Evolutionary conservation across 2,888 invertebrate species (phyloP).

Genomic region (Agrotis exclamationis): DNA sequence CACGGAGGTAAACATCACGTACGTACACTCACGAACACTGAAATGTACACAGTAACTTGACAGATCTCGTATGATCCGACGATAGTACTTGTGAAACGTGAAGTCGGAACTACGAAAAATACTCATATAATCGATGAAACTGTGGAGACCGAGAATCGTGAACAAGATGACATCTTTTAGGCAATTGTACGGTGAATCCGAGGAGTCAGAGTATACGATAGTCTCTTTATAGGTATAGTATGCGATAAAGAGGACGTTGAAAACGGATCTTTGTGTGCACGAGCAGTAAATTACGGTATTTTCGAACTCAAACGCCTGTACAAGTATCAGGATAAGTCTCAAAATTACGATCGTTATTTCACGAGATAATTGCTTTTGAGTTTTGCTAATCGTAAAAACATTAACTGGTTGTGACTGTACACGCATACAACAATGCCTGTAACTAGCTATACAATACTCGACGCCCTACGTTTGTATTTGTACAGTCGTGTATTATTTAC

Average conservation of each 20-base stretch:
- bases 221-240: no score
- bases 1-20: constrained; percentile 54
- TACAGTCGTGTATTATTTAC: constrained; percentile 27
- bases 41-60: neutral
- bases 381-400: neutral
- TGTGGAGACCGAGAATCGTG: neutral
- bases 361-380: neutral
- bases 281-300: no score
- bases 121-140: neutral
- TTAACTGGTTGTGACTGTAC: neutral
- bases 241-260: no score
- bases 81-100: neutral
- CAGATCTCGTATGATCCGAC: neutral
- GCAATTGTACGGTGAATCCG: no score
- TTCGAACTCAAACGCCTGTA: no score
- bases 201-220: no score
- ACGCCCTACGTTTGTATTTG: constrained; percentile 30
- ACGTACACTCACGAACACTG: constrained; percentile 1
- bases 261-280: no score
- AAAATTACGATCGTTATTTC: neutral
- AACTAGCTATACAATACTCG: constrained; percentile 13
- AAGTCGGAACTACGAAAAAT: neutral
- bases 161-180: neutral
- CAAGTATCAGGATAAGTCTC: neutral
- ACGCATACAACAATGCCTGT: constrained; percentile 1